Base-by-base conservation (phyloP, 2,888 invertebrate genomes). In the Slavum lentiscoides region DNA sequence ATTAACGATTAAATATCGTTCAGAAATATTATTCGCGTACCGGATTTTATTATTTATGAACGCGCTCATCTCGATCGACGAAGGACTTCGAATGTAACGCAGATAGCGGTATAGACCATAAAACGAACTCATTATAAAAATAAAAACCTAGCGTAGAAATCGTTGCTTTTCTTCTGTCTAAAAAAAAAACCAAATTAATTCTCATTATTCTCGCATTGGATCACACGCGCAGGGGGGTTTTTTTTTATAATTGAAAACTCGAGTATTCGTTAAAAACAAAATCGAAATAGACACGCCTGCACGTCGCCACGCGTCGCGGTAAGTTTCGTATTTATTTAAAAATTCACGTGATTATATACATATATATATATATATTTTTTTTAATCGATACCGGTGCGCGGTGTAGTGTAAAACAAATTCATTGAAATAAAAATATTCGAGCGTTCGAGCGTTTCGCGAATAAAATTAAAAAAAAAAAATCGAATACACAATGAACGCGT, bases 351-450 rank as follows among this genome's bases (percentile, higher is more conserved):
- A 21, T 61, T 72, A 43, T 13, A 49, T 11, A 13, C 3, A 13
- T 11, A 49, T 13, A 17, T 2, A 43, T 9, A 5, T 43, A 5
- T 43, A 5, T 43, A 5, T 43, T 9, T 43, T 43, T 43, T 43
- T 43, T 43, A 43, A 61, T 23, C 61, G 19, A 19, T 19, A 39
- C 19, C 21, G 59, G 30, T 30, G 43, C 59, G 73, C 73, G 61
- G 43, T 49, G 23, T 43, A 43, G 43, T 11, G 61, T 73, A 30
- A 73, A 73, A 73, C 61, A 73, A 23, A 61, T 17, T 73, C 43
- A 61, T 62, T 61, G 49, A 61, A 61, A 19, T 49, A 49, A 61
- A 30, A 23, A 4, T 30, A 30, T 2, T 30, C 61, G 23, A 49
- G 61, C 43, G 30, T 61, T 73, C 61, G 23, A 61, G 49, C 73